phyloP scores from a whole-genome alignment of 2,113 vertebrate genomes.

The Sceloporus undulatus region DNA sequence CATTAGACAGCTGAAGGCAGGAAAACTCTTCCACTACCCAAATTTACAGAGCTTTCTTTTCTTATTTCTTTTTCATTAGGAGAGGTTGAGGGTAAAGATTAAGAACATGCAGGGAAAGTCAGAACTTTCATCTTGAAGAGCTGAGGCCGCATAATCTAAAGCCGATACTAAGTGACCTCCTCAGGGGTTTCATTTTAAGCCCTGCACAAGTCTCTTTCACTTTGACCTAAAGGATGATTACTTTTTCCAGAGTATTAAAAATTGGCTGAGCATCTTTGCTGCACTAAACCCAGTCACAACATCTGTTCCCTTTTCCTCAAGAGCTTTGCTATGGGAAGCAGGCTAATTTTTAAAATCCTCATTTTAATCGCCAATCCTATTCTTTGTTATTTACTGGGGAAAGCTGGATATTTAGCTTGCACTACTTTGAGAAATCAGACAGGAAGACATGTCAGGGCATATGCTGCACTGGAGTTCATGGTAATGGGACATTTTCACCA shows the following conservation, averaged over 20 bases:
- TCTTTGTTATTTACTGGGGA: constrained; percentile 34
- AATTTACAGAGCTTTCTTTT: constrained; percentile 44
- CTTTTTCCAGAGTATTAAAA: constrained; percentile 52
- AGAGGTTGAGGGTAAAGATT: constrained; percentile 37
- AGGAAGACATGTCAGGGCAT: background rate
- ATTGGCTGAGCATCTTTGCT: constrained; percentile 59
- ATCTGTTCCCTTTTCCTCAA: constrained; percentile 37
- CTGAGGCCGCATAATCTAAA: constrained; percentile 38
- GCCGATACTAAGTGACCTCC: constrained; percentile 53
- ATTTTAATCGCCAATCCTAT: constrained; percentile 29
- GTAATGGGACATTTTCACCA: constrained; percentile 9
- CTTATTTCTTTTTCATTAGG: background rate
- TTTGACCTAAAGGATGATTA: constrained; percentile 68
- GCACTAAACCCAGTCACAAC: constrained; percentile 46
- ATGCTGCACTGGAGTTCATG: constrained; percentile 2
- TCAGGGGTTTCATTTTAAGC: constrained; percentile 47
- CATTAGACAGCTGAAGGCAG: background rate
- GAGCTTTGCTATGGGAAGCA: constrained; percentile 44
- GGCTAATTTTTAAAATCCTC: constrained; percentile 33
- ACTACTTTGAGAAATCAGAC: background rate
- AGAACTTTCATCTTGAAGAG: constrained; percentile 43
- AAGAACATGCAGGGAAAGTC: constrained; percentile 7
- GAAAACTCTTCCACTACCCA: constrained; percentile 2
- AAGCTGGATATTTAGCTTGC: constrained; percentile 37
- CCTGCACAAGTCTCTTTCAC: constrained; percentile 47